Base-by-base conservation (phyloP, 2,797 vertebrate species). In the Gadopsis marmoratus region DNA sequence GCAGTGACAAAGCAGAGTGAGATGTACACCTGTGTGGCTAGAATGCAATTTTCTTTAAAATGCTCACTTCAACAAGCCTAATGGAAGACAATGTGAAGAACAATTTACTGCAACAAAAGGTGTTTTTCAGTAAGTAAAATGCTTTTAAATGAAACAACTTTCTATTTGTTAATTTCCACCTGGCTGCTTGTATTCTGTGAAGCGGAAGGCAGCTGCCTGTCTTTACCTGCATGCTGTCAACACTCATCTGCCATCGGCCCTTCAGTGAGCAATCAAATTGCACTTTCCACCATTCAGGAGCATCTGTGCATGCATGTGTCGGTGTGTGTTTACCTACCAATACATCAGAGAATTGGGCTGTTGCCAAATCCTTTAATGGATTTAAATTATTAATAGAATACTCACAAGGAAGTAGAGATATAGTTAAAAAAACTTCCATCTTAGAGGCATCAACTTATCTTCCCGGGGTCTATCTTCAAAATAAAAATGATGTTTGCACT, bases 221-320 rank as follows among this genome's bases (percentile, higher is more conserved):
- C 47, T 81, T 31, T 75, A 79, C 66, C 78, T 76, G 50, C 48
- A 31, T 17, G 41, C 84, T 82, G 85, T 88, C 88, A 81, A 29
- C 67, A 48, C 19, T 84, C 64, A 77, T 83, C 85, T 80, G 67
- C 79, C 51, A 71, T 66, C 37, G 7, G 66, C 71, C 66, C 65
- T 59, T 86, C 86, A 37, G 63, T 51, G 78, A 78, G 71, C 68
- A 84, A 62, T 88, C 74, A 76, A 51, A 78, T 66, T 80, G 53
- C 74, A 60, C 53, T 79, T 55, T 51, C 33, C 19, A 7, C 12
- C 10, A 48, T 71, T 82, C 82, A 82, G 73, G 70, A 83, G 75
- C 64, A 74, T 84, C 37, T 55, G 48, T 68, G 77, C 66, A 33
- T 80, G 50, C 3, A 13, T 61, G 73, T 80, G 75, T 78, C 75